Evolutionary conservation across 2,888 invertebrate species (phyloP), one percentile per base, ranked within the genome.

Genomic region (Pantelozetes paolii): DNA sequence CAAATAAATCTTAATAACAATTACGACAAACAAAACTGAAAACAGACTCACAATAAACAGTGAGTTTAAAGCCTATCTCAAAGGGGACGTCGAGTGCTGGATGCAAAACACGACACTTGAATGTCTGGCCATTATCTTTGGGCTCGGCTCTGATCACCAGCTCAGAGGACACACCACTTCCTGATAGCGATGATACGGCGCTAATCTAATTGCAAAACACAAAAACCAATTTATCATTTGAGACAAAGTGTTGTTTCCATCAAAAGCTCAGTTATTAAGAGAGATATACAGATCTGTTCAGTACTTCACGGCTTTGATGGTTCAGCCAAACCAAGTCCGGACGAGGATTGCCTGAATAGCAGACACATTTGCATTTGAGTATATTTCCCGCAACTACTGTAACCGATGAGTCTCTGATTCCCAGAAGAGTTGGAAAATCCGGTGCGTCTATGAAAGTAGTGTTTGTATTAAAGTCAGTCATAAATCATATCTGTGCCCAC

Each of bases 291-390:
- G n/a, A n/a, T n/a, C n/a, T n/a, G n/a, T n/a, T n/a, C n/a, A n/a
- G n/a, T n/a, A 78, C 78, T 72, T 78, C 78, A 26, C 32, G 71
- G 48, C 40, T 67, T 23, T 76, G 67, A 18, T 75, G 74, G 67
- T 75, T 75, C 48, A 73, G 75, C 78, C 78, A 78, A 70, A 75
- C 72, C 23, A 78, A 69, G 28, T 76, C 74, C 2, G 77, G 76
- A 15, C 75, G 74, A 8, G 78, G 78, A 75, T 78, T 77, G 23
- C 78, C 78, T 13, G 75, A 72, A 32, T 75, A 71, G 30, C 75
- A 72, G n/a, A 76, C 74, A 75, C 77, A 78, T 54, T 76, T 77
- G 67, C 77, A 77, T 71, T 76, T 75, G 42, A 77, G 73, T n/a
- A 76, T 73, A 64, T 75, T 74, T 18, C 77, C 76, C 36, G 71